Percentiles rank a stretch among this genome's conserved stretches.
These are phyloP conservation scores for Eupeodes corollae DNA, from an alignment of 1,140 invertebrate genomes.

Conservation along the genomic window DNA sequence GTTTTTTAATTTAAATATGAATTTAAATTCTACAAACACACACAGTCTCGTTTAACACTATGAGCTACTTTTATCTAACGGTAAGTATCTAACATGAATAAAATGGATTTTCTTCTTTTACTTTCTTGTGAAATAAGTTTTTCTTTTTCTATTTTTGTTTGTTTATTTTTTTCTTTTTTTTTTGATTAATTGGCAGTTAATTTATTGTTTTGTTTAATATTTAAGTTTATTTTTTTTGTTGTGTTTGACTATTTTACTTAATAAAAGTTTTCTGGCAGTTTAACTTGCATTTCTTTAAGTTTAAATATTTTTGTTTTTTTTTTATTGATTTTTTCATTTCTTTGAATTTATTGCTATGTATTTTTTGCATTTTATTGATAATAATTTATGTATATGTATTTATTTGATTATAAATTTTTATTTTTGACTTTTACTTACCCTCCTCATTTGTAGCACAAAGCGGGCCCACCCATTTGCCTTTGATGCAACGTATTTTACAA, in stretches of 20 bases:
- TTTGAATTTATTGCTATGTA: slow-evolving; percentile 3
- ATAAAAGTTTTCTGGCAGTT: background rate
- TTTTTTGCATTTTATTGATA: slow-evolving; percentile 1
- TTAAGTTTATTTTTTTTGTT: slow-evolving; percentile 17
- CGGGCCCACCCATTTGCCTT: slow-evolving; percentile 68
- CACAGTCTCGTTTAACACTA: no score
- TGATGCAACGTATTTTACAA: slow-evolving; percentile 71
- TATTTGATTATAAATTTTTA: background rate
- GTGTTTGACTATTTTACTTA: slow-evolving; percentile 11
- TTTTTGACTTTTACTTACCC: slow-evolving; percentile 24
- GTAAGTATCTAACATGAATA: no score
- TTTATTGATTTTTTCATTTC: background rate
- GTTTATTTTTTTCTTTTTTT: slow-evolving; percentile 19
- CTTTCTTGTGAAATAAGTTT: no score
- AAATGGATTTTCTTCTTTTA: no score
- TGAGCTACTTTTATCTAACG: no score
- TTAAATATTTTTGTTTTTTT: background rate
- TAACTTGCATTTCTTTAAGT: background rate
- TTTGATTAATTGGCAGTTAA: slow-evolving; percentile 20
- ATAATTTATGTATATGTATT: background rate
- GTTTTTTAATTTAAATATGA: background rate
- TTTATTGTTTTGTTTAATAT: slow-evolving; percentile 16
- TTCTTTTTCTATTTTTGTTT: slow-evolving; percentile 1
- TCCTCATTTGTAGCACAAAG: slow-evolving; percentile 46
- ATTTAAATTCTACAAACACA: no score